These are phyloP conservation scores for Dynastes hyllus DNA, from an alignment of 2,888 invertebrate genomes.

Conservation along the genomic window DNA sequence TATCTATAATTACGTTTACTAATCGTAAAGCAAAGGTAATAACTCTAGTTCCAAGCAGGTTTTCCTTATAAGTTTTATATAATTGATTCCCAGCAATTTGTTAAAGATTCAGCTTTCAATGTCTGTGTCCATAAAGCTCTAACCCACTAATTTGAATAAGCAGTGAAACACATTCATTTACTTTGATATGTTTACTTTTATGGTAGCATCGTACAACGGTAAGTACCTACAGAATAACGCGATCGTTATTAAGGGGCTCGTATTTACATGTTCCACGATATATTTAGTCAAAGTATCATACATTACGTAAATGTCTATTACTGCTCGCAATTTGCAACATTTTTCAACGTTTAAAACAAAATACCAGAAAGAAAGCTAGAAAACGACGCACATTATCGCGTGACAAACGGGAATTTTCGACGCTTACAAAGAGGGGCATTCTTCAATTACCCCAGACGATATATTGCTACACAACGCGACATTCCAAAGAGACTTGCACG, in stretches of 20 bases:
- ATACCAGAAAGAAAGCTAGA: not conserved
- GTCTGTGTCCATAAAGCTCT: no score
- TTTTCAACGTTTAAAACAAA: constrained; percentile 12
- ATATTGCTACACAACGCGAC: constrained; percentile 10
- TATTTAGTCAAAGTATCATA: not conserved
- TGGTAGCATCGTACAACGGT: no score
- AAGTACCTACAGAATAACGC: no score
- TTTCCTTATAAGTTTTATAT: no score
- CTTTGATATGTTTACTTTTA: no score
- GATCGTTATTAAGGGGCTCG: no score
- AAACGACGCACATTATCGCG: constrained; percentile 8
- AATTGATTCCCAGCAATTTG: no score
- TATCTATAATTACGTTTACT: not conserved
- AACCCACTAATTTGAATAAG: no score
- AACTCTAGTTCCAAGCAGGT: no score
- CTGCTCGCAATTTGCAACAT: not conserved
- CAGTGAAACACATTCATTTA: no score
- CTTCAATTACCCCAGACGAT: constrained; percentile 12
- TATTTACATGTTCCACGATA: not conserved
- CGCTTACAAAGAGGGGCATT: constrained; percentile 15
- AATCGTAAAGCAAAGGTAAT: not conserved
- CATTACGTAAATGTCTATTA: no score
- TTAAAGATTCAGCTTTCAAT: no score
- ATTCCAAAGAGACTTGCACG: constrained; percentile 22
- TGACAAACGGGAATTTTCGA: constrained; percentile 21